Conservation (phyloP, 2,888 invertebrate species). For the Odontomyia ornata region DNA sequence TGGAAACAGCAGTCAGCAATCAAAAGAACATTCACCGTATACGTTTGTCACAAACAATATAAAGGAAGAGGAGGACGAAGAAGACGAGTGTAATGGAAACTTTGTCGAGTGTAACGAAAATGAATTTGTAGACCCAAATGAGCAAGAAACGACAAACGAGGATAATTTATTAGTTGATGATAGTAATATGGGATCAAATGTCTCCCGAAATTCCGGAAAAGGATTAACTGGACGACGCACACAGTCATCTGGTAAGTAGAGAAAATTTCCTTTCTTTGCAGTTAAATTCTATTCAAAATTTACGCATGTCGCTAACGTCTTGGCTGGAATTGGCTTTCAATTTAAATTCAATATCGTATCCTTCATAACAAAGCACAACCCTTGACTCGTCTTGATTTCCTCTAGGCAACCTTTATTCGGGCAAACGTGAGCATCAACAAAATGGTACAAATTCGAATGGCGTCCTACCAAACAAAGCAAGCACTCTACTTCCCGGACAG, state of each 20-base stretch:
- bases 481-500: conserved; percentile 35
- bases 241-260: conserved; percentile 52
- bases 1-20: conserved; percentile 7
- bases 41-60: not conserved
- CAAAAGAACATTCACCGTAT: conserved; percentile 4
- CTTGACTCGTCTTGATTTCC: not conserved
- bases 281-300: not conserved
- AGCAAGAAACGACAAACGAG: not conserved
- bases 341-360: too few relatives aligned
- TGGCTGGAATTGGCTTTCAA: not conserved
- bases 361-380: not conserved
- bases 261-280: too few relatives aligned
- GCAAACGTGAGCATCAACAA: conserved; percentile 22
- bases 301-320: not conserved
- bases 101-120: not conserved
- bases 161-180: conserved; percentile 3
- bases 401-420: conserved; percentile 41
- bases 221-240: conserved; percentile 53
- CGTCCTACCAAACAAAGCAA: conserved; percentile 22
- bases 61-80: not conserved
- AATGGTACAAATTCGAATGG: conserved; percentile 25
- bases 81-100: not conserved
- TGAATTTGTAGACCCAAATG: conserved; percentile 1
- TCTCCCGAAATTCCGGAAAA: conserved; percentile 79
- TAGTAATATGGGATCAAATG: conserved; percentile 77